phyloP scores from a whole-genome alignment of 1,140 invertebrate species.

The Zelostemma sp. region DNA sequence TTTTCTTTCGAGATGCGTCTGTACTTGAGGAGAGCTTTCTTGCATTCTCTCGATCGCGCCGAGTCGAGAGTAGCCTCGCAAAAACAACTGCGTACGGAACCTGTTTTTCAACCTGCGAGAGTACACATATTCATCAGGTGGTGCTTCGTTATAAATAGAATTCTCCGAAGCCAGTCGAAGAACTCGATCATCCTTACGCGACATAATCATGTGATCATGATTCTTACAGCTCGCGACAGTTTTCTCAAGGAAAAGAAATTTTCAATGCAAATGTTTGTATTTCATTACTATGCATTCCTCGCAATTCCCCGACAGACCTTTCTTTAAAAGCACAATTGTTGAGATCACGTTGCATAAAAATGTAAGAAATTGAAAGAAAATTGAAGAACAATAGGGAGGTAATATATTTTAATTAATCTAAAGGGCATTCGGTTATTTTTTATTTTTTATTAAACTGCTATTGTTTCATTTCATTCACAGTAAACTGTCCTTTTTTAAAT shows the following conservation, averaged over 20 bases:
- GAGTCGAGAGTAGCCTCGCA: constrained; percentile 47
- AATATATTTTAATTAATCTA: no score
- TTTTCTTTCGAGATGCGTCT: constrained; percentile 27
- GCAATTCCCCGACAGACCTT: not conserved
- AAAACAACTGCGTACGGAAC: constrained; percentile 51
- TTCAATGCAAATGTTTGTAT: not conserved
- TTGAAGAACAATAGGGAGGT: no score
- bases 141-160: constrained; percentile 60
- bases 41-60: constrained; percentile 22
- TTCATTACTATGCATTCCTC: not conserved
- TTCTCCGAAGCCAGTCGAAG: constrained; percentile 57
- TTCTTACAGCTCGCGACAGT: not conserved
- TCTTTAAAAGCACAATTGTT: no score
- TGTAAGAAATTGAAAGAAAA: no score
- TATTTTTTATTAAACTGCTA: no score
- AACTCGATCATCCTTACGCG: constrained; percentile 37
- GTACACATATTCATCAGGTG: constrained; percentile 58
- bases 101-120: constrained; percentile 59
- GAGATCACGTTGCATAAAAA: no score
- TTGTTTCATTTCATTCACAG: no score
- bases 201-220: not conserved
- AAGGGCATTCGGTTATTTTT: no score
- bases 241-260: constrained; percentile 2
- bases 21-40: constrained; percentile 32
- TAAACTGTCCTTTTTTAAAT: no score